These are phyloP conservation scores for Pogoniulus pusillus DNA, from an alignment of 2,797 vertebrate genomes.

Conservation along the genomic window DNA sequence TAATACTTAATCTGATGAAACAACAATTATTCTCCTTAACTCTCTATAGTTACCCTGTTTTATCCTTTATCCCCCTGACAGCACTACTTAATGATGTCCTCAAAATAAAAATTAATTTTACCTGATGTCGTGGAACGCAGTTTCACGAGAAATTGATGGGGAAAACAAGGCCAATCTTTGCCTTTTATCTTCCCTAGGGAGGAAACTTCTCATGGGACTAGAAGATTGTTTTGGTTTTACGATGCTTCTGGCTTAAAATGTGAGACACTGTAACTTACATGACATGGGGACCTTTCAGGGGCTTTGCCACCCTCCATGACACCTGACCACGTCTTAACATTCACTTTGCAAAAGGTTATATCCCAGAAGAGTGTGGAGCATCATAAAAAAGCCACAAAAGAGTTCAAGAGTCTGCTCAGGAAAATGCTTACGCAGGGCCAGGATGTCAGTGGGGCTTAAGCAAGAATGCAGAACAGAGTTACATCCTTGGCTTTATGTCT, in stretches of 20 bases:
- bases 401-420: background rate
- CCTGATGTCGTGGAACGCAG: too few species aligned
- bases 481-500: background rate
- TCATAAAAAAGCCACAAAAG: background rate
- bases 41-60: background rate
- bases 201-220: too few species aligned
- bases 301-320: too few species aligned
- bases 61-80: background rate
- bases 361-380: fast-evolving
- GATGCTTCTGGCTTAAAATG: too few species aligned
- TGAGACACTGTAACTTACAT: too few species aligned
- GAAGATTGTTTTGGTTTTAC: too few species aligned
- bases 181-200: too few species aligned
- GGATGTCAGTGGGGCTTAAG: background rate
- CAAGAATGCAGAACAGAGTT: background rate
- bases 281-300: too few species aligned
- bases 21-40: conserved; percentile 7
- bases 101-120: background rate
- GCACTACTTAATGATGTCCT: background rate
- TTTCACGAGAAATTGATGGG: too few species aligned
- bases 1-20: conserved; percentile 41
- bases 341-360: fast-evolving
- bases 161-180: too few species aligned
- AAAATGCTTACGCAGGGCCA: background rate
- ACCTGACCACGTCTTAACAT: background rate